phyloP scores from a whole-genome alignment of 2,888 invertebrate genomes.

The Drosophila cyrtoloma region DNA sequence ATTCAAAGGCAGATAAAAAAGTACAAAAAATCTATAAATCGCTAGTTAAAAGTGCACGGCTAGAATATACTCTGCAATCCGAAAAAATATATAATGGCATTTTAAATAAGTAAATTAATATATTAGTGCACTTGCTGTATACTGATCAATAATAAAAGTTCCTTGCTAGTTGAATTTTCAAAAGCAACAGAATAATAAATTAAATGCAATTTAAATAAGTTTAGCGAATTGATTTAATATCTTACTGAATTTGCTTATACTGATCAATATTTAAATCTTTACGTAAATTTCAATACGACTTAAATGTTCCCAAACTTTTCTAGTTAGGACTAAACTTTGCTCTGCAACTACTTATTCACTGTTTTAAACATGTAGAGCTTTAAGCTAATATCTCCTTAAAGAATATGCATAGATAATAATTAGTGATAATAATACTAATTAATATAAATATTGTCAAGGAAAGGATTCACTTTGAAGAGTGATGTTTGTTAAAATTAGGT shows the following conservation, averaged over 20 bases:
- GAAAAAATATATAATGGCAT: no score
- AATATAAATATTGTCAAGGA: not conserved
- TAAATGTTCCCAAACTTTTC: fast-evolving
- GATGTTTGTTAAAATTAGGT: not conserved
- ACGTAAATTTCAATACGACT: not conserved
- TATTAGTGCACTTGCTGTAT: fast-evolving
- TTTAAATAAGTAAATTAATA: not conserved
- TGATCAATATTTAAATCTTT: not conserved
- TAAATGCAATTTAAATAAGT: not conserved
- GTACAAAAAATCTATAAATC: conserved; percentile 4
- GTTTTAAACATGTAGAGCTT: fast-evolving
- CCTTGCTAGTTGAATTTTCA: not conserved
- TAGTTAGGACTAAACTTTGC: fast-evolving
- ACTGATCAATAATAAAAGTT: not conserved
- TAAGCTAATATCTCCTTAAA: not conserved
- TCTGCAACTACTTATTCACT: not conserved
- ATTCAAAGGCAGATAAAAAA: conserved; percentile 50
- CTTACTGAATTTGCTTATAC: not conserved
- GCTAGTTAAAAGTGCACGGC: not conserved
- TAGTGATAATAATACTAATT: not conserved
- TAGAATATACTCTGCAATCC: not conserved
- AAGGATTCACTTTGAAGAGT: not conserved
- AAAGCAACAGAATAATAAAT: not conserved
- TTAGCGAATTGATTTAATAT: not conserved
- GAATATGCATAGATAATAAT: not conserved